A percentile compares a stretch with the other conserved stretches of the same genome.
These are phyloP conservation scores for Nemopilema nomurai DNA, from an alignment of 30 jellyfish, hydroid and myxozoan species.

Conservation along the genomic window DNA sequence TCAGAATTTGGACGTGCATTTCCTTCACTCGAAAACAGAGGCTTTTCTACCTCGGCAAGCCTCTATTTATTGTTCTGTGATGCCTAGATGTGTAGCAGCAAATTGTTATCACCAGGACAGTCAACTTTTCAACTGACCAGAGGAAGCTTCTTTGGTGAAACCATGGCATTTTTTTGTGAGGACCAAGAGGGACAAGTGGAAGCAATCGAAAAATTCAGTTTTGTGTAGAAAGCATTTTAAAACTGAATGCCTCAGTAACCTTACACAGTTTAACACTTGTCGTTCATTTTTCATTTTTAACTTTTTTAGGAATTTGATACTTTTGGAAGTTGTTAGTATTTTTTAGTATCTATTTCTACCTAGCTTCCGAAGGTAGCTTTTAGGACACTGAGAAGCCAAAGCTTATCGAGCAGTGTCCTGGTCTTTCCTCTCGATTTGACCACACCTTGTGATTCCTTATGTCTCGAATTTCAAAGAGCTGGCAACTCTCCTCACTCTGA, in stretches of 20 bases:
- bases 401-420: no score
- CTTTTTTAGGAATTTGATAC: slow-evolving; percentile 1
- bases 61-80: slow-evolving; percentile 17
- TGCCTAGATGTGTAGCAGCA: slow-evolving; percentile 53
- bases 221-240: slow-evolving; percentile 37
- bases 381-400: no score
- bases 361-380: no score
- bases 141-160: slow-evolving; percentile 40
- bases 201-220: slow-evolving; percentile 48
- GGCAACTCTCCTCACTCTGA: no score
- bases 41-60: slow-evolving; percentile 19
- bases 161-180: slow-evolving; percentile 27
- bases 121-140: slow-evolving; percentile 48
- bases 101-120: slow-evolving; percentile 37
- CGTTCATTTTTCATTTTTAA: slow-evolving; percentile 1
- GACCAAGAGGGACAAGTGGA: slow-evolving; percentile 51
- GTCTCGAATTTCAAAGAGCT: no score
- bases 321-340: slow-evolving; percentile 1
- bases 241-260: slow-evolving; percentile 26
- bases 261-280: slow-evolving; percentile 14
- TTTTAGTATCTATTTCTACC: no score
- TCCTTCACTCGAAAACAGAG: slow-evolving; percentile 26
- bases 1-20: slow-evolving; percentile 9
- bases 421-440: no score
- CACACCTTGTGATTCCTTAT: no score